Conservation (phyloP, 2,113 vertebrate species). For the Labrus mixtus region DNA sequence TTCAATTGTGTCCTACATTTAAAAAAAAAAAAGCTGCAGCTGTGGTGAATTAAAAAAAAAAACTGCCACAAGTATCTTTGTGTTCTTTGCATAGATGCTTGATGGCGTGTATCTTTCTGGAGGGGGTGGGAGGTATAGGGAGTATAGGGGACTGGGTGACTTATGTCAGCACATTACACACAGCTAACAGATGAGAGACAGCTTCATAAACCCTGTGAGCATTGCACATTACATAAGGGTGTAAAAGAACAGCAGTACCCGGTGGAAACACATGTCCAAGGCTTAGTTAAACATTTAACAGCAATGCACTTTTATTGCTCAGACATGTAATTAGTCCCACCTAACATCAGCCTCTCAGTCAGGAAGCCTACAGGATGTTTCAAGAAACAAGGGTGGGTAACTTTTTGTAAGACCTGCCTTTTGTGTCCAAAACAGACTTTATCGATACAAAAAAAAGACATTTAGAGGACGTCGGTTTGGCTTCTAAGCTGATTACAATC, state of each 20-base stretch:
- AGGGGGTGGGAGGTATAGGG: too few species aligned
- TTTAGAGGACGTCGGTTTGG: background rate
- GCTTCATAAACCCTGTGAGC: conserved; percentile 36
- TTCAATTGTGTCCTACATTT: background rate
- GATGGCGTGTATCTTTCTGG: background rate
- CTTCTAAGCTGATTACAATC: background rate
- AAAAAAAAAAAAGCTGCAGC: background rate
- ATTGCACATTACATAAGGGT: conserved; percentile 30
- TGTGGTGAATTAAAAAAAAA: background rate
- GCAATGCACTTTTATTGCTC: conserved; percentile 18
- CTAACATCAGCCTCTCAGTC: background rate
- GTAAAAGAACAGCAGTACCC: conserved; percentile 6
- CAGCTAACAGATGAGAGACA: conserved; percentile 32
- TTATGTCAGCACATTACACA: conserved; percentile 26
- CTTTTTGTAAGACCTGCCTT: conserved; percentile 8
- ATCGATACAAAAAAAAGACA: background rate
- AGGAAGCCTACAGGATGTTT: conserved; percentile 16
- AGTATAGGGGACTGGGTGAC: conserved; percentile 3
- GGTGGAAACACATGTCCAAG: background rate
- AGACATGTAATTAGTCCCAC: conserved; percentile 7
- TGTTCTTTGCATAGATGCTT: conserved; percentile 2
- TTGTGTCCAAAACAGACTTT: conserved; percentile 1
- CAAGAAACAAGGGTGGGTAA: conserved; percentile 4
- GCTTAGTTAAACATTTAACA: conserved; percentile 59
- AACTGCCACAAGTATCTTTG: background rate